Conservation (phyloP, 2,113 vertebrate species). For the Agapornis roseicollis region DNA sequence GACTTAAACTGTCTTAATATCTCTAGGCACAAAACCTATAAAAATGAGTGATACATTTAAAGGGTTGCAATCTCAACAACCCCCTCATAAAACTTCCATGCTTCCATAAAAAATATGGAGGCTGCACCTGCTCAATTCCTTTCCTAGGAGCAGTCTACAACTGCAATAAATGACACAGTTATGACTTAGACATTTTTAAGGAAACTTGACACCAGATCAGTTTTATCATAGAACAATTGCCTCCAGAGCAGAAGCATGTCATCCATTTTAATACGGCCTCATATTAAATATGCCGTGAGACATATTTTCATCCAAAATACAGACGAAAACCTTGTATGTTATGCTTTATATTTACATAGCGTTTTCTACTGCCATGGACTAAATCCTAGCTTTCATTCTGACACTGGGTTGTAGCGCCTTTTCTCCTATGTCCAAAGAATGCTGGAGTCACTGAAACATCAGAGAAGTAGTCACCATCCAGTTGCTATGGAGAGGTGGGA, state of each 20-base stretch:
- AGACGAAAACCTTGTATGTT: background rate
- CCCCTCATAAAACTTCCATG: background rate
- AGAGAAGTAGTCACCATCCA: background rate
- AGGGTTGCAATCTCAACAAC: background rate
- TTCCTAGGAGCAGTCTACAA: background rate
- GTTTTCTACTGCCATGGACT: background rate
- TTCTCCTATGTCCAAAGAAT: background rate
- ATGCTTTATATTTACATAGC: background rate
- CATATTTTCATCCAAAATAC: background rate
- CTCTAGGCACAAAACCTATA: background rate
- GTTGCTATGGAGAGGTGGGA: background rate
- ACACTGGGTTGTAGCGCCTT: background rate
- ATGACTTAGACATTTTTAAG: background rate
- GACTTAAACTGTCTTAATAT: background rate
- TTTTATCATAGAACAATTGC: background rate
- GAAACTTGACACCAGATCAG: background rate
- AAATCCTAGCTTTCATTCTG: background rate
- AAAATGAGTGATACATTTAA: background rate
- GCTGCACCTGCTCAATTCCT: background rate
- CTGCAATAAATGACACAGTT: background rate
- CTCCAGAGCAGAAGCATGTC: background rate
- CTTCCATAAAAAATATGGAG: background rate
- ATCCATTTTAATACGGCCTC: background rate
- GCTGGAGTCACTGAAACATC: background rate
- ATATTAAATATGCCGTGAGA: background rate